A percentile compares a stretch with the other conserved stretches of the same genome.
Evolutionary conservation across 2,113 vertebrate species (phyloP).

Genomic region (Amia ocellicauda): DNA sequence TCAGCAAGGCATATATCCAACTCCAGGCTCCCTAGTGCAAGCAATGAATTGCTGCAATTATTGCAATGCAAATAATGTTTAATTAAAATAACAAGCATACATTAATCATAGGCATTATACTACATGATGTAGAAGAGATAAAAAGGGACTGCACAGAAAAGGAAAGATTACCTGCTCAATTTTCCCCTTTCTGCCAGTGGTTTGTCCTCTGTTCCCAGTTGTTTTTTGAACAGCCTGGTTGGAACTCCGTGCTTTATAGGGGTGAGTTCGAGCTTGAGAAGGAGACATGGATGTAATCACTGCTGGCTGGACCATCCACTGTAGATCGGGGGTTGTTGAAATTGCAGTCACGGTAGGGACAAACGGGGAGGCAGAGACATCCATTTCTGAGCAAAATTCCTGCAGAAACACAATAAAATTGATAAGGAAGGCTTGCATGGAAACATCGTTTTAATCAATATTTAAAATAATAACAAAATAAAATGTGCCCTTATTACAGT

Average conservation of each 20-base stretch:
- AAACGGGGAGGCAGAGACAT: slow-evolving; percentile 69
- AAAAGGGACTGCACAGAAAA: not conserved
- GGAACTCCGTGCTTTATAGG: slow-evolving; percentile 68
- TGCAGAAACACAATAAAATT: slow-evolving; percentile 42
- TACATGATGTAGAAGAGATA: not conserved
- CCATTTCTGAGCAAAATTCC: slow-evolving; percentile 75
- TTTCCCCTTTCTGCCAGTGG: slow-evolving; percentile 82
- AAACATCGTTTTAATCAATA: too few relatives aligned
- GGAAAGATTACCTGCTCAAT: slow-evolving; percentile 79
- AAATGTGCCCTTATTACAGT: slow-evolving; percentile 28
- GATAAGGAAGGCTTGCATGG: not conserved
- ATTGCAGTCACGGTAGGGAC: slow-evolving; percentile 88
- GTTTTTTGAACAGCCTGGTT: slow-evolving; percentile 65
- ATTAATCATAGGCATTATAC: too few relatives aligned
- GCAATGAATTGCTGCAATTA: slow-evolving; percentile 42
- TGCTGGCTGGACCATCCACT: slow-evolving; percentile 91
- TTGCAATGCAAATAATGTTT: slow-evolving; percentile 21
- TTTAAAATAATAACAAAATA: too few relatives aligned
- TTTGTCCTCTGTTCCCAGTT: slow-evolving; percentile 72
- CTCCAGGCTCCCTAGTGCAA: slow-evolving; percentile 35
- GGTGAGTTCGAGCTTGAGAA: slow-evolving; percentile 75
- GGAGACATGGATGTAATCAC: slow-evolving; percentile 81
- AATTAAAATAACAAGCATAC: not conserved
- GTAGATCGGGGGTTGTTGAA: slow-evolving; percentile 85
- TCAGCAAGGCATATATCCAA: slow-evolving; percentile 52